Conservation (phyloP, 2,888 invertebrate genomes). For the Nowickia ferox region DNA sequence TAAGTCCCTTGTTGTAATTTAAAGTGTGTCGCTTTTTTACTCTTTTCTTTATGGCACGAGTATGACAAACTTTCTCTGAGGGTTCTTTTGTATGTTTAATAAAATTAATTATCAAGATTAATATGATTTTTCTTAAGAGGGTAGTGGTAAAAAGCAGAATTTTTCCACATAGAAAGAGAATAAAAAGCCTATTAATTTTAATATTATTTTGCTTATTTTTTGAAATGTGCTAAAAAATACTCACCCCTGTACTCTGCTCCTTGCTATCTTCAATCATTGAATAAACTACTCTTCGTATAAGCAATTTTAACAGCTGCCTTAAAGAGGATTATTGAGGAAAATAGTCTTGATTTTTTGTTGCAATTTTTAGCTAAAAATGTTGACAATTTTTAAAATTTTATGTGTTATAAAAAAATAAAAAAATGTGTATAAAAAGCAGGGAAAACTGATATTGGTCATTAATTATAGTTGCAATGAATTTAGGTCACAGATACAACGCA, state of each 20-base stretch:
- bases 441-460: conserved; percentile 62
- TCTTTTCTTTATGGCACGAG: not conserved
- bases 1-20: not conserved
- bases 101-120: not conserved
- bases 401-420: conserved; percentile 47
- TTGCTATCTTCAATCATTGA: conserved; percentile 19
- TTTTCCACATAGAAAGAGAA: not conserved
- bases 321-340: conserved; percentile 73
- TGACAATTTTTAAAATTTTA: conserved; percentile 63
- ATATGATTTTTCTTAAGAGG: not conserved
- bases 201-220: not conserved
- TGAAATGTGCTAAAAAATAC: not conserved
- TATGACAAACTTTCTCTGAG: not conserved
- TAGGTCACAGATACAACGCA: conserved; percentile 68
- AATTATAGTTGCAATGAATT: conserved; percentile 69
- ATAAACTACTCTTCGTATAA: conserved; percentile 47
- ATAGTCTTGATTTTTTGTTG: conserved; percentile 39
- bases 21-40: not conserved
- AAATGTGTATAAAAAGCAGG: conserved; percentile 2
- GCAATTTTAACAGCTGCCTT: conserved; percentile 66
- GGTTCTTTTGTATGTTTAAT: not conserved
- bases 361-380: conserved; percentile 51
- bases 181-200: not conserved
- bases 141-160: not conserved
- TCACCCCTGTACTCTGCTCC: conserved; percentile 29